These are phyloP conservation scores for Hemithea aestivaria DNA, from an alignment of 2,888 invertebrate genomes.

Conservation along the genomic window DNA sequence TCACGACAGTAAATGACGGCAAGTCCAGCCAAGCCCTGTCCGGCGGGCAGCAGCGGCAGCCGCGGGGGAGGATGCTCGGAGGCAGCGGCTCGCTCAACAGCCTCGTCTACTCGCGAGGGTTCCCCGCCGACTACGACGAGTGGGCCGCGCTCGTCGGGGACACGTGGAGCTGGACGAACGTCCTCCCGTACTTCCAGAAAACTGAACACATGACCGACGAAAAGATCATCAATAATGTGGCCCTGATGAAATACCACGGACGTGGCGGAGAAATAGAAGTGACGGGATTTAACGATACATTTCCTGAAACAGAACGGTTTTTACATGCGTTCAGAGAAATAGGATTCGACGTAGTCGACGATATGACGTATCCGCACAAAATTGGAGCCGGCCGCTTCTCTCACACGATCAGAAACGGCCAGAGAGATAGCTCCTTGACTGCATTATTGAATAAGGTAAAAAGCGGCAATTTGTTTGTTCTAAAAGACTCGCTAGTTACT, in stretches of 20 bases:
- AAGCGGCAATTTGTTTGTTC: constrained; percentile 41
- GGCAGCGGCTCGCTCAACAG: constrained; percentile 62
- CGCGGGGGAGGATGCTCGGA: constrained; percentile 60
- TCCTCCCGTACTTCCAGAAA: constrained; percentile 57
- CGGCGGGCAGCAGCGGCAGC: constrained; percentile 49
- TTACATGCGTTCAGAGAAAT: constrained; percentile 53
- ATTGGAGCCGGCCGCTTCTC: constrained; percentile 61
- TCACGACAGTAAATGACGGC: constrained; percentile 49
- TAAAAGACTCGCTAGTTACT: constrained; percentile 47
- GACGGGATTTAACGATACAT: constrained; percentile 36
- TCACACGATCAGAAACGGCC: constrained; percentile 53
- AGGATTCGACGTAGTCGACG: constrained; percentile 50
- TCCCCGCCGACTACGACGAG: constrained; percentile 57
- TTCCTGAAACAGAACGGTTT: constrained; percentile 36
- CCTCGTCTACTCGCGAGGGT: constrained; percentile 64
- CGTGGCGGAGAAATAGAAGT: constrained; percentile 57
- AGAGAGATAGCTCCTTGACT: constrained; percentile 50
- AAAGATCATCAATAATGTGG: constrained; percentile 43
- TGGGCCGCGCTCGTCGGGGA: constrained; percentile 50
- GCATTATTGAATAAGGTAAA: constrained; percentile 46
- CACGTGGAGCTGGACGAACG: constrained; percentile 54
- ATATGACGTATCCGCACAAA: constrained; percentile 56
- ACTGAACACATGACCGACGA: constrained; percentile 58
- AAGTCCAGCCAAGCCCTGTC: constrained; percentile 48
- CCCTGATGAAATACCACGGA: constrained; percentile 50